Evolutionary conservation across 2,888 invertebrate species (phyloP).

Genomic region (Chrysolina haemoptera): DNA sequence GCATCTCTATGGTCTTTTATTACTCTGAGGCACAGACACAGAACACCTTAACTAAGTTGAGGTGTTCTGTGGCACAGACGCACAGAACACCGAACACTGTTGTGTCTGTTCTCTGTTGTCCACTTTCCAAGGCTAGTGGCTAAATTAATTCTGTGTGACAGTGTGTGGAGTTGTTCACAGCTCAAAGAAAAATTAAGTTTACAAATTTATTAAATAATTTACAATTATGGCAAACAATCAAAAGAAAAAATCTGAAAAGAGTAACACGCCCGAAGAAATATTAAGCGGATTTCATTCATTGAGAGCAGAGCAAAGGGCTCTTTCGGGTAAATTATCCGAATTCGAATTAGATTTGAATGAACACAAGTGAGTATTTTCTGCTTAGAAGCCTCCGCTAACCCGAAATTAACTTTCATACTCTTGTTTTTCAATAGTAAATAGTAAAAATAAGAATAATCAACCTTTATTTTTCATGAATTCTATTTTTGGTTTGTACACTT

Average conservation of each 20-base stretch:
- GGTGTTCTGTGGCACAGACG: too few relatives aligned
- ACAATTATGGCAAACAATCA: constrained; percentile 67
- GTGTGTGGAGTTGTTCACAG: too few relatives aligned
- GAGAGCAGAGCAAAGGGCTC: constrained; percentile 87
- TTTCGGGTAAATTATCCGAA: constrained; percentile 92
- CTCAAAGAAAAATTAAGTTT: too few relatives aligned
- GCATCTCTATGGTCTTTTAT: too few relatives aligned
- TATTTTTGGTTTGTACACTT: constrained; percentile 42
- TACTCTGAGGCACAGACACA: too few relatives aligned
- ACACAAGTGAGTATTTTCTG: constrained; percentile 83
- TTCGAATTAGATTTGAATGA: constrained; percentile 95
- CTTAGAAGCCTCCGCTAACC: constrained; percentile 11
- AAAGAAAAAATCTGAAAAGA: constrained; percentile 69
- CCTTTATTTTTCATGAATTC: constrained; percentile 10
- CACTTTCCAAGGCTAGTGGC: too few relatives aligned
- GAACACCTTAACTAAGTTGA: too few relatives aligned
- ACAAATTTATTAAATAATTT: neutral
- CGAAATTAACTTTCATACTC: neutral
- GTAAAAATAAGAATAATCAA: neutral
- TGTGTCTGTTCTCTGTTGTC: too few relatives aligned
- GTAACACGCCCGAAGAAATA: constrained; percentile 82
- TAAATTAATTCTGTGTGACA: too few relatives aligned
- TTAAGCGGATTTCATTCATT: constrained; percentile 89
- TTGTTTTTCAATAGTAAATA: constrained; percentile 5
- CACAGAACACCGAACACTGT: too few relatives aligned